Conservation (phyloP, 2,888 invertebrate species). For the Mesorhabditis sp. region DNA sequence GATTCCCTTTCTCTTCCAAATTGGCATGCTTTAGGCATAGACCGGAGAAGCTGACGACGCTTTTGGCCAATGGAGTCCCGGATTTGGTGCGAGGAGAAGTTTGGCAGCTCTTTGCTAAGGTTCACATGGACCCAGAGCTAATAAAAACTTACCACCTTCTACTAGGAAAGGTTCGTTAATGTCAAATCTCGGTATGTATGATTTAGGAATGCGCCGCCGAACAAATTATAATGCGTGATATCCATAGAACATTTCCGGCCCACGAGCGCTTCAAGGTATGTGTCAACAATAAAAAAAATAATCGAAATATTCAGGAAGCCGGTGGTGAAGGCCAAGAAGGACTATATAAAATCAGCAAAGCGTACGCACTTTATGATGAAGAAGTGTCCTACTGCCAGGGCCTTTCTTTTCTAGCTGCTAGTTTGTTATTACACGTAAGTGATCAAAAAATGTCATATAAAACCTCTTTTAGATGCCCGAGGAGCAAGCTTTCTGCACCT, state of each 20-base stretch:
- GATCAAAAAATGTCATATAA: neutral
- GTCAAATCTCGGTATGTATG: neutral
- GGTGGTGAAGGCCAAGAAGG: conserved; percentile 88
- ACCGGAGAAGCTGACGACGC: conserved; percentile 77
- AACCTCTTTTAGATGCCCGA: conserved; percentile 84
- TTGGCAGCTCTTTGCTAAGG: conserved; percentile 87
- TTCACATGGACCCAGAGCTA: conserved; percentile 70
- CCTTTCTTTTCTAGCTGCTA: conserved; percentile 92
- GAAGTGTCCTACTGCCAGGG: conserved; percentile 99
- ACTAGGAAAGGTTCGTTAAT: conserved; percentile 75
- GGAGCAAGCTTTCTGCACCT: conserved; percentile 94
- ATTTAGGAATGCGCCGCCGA: conserved; percentile 86
- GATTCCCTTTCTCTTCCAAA: neutral
- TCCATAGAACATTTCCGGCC: conserved; percentile 95
- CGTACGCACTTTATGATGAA: conserved; percentile 91
- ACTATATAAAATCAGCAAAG: conserved; percentile 85
- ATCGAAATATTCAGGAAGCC: conserved; percentile 62
- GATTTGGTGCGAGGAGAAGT: conserved; percentile 93
- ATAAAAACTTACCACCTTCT: conserved; percentile 87
- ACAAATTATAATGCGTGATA: conserved; percentile 89
- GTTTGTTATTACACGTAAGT: conserved; percentile 81
- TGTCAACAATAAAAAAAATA: conserved; percentile 62
- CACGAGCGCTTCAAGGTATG: conserved; percentile 83
- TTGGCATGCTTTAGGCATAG: conserved; percentile 59
- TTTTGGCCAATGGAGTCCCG: conserved; percentile 82